Conservation (phyloP, 2,888 invertebrate species). For the Eupithecia subfuscata region DNA sequence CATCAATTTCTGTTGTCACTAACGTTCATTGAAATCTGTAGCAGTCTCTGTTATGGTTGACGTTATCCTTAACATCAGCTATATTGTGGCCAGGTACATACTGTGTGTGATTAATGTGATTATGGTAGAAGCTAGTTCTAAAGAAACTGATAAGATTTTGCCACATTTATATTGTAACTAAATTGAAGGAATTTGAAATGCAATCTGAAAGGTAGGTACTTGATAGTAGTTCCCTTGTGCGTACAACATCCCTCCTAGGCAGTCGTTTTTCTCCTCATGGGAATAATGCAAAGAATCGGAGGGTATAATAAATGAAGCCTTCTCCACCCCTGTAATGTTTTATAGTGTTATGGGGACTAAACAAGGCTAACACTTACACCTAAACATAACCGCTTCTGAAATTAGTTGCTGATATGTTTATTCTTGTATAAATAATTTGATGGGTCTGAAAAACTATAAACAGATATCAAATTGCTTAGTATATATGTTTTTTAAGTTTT, state of each 20-base stretch:
- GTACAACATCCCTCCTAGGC: conserved; percentile 67
- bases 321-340: conserved; percentile 70
- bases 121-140: neutral
- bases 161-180: neutral
- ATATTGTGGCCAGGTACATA: neutral
- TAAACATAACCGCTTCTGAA: neutral
- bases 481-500: too few species aligned
- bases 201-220: too few species aligned
- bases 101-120: neutral
- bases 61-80: neutral
- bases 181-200: too few species aligned
- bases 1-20: neutral
- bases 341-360: conserved; percentile 64
- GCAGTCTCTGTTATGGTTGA: neutral
- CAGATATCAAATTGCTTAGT: too few species aligned
- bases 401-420: neutral
- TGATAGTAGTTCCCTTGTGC: neutral
- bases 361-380: conserved; percentile 58
- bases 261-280: conserved; percentile 70
- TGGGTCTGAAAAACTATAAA: too few species aligned
- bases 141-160: too few species aligned
- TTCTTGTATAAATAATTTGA: neutral
- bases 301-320: conserved; percentile 70
- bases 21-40: neutral
- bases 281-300: conserved; percentile 75